Percentiles rank a stretch among this genome's conserved stretches.
These are phyloP conservation scores for Calameuta pallipes DNA, from an alignment of 2,888 invertebrate genomes.

Conservation along the genomic window DNA sequence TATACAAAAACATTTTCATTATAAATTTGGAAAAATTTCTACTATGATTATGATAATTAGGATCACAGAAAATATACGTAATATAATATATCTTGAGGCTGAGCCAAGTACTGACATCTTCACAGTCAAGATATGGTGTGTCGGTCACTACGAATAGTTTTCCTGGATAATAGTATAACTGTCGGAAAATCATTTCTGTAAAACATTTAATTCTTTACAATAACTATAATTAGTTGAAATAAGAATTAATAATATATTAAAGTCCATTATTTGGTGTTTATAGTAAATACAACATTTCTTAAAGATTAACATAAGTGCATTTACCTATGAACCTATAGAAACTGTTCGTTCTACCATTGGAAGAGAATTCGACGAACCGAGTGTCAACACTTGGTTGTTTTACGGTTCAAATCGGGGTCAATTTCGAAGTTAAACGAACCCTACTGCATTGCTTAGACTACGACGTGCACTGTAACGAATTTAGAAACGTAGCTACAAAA, in stretches of 20 bases:
- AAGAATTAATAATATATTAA: too few relatives aligned
- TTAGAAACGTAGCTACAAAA: not conserved
- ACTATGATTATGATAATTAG: too few relatives aligned
- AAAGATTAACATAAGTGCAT: not conserved
- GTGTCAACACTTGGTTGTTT: conserved; percentile 17
- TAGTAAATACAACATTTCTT: not conserved
- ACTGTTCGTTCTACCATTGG: conserved; percentile 20
- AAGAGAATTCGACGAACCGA: conserved; percentile 21
- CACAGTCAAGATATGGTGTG: too few relatives aligned
- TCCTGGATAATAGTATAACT: too few relatives aligned
- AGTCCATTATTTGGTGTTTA: not conserved
- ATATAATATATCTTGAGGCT: too few relatives aligned
- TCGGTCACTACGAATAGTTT: not conserved
- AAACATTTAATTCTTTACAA: not conserved
- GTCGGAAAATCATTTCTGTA: not conserved
- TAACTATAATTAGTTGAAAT: not conserved
- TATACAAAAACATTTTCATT: too few relatives aligned
- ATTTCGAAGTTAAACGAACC: conserved; percentile 47
- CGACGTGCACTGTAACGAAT: not conserved
- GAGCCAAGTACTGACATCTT: too few relatives aligned
- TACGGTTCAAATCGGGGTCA: conserved; percentile 42
- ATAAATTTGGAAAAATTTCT: too few relatives aligned
- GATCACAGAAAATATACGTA: too few relatives aligned
- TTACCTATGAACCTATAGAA: not conserved
- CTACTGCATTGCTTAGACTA: not conserved